These are phyloP conservation scores for Ricordea florida DNA, from an alignment of 92 coral and sea anemone species.

Conservation along the genomic window DNA sequence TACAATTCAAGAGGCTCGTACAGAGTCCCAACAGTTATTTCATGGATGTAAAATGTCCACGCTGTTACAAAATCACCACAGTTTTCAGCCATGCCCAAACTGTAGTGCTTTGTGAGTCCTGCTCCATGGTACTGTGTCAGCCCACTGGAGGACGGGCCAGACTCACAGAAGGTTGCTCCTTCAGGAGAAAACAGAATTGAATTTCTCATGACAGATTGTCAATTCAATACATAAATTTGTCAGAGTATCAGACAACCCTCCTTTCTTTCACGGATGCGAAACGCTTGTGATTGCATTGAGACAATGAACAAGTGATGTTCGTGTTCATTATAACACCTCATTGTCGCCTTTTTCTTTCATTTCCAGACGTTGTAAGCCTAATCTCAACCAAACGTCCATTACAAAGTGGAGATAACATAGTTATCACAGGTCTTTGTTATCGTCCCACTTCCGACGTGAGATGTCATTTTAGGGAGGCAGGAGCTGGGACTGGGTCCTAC, in stretches of 20 bases:
- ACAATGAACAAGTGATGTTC: no score
- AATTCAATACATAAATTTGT: no score
- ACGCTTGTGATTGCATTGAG: no score
- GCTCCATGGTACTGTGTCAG: constrained; percentile 98
- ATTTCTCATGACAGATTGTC: neutral
- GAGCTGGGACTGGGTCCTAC: constrained; percentile 3
- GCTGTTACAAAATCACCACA: constrained; percentile 97
- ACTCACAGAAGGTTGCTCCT: constrained; percentile 99
- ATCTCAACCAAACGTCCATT: constrained; percentile 13
- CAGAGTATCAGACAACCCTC: no score
- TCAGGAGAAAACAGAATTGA: constrained; percentile 98
- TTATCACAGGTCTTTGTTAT: constrained; percentile 47
- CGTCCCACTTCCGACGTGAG: constrained; percentile 6
- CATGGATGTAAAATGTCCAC: constrained; percentile 99
- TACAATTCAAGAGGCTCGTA: constrained; percentile 92
- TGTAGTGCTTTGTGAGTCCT: constrained; percentile 95
- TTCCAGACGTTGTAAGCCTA: constrained; percentile 28
- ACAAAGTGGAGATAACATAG: constrained; percentile 29
- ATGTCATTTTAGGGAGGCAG: constrained; percentile 40
- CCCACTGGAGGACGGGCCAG: constrained; percentile 99
- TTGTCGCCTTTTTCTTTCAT: neutral
- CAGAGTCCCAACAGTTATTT: constrained; percentile 99
- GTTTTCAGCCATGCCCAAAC: constrained; percentile 99
- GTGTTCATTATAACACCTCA: no score
- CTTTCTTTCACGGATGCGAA: no score